These are phyloP conservation scores for Hypomesus transpacificus DNA, from an alignment of 2,113 vertebrate genomes.

Conservation along the genomic window DNA sequence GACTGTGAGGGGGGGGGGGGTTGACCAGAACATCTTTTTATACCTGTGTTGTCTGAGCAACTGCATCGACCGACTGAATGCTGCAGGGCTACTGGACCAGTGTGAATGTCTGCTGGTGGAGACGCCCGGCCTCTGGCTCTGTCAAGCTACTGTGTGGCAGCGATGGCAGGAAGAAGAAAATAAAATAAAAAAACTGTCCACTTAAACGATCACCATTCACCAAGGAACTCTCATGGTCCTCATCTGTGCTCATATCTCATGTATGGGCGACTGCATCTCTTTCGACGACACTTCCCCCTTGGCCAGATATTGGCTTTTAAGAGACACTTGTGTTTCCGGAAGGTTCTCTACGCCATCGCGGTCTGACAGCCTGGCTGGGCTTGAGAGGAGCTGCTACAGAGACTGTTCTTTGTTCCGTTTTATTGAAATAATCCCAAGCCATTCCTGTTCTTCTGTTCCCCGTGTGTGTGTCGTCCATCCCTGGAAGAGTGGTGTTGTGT, in stretches of 20 bases:
- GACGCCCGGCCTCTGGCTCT: conserved; percentile 28
- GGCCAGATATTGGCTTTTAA: too few relatives aligned
- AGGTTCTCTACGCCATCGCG: neutral
- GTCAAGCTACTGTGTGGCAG: conserved; percentile 14
- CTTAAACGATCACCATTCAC: too few relatives aligned
- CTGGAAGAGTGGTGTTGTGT: conserved; percentile 36
- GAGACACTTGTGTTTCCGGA: neutral
- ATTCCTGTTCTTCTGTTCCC: conserved; percentile 28
- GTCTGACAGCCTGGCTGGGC: neutral
- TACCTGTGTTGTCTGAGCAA: conserved; percentile 20
- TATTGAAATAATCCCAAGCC: conserved; percentile 21
- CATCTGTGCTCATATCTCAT: neutral
- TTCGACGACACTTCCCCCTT: too few relatives aligned
- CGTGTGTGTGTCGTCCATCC: neutral
- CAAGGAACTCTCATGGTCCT: too few relatives aligned
- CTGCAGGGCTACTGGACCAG: conserved; percentile 30
- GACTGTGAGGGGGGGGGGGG: too few relatives aligned
- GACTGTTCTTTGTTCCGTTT: neutral
- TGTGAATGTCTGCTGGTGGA: conserved; percentile 47
- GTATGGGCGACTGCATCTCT: conserved; percentile 5
- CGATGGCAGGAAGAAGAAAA: neutral
- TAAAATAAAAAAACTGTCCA: neutral
- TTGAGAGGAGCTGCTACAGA: conserved; percentile 9
- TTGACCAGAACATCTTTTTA: conserved; percentile 20
- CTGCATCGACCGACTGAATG: conserved; percentile 45